A percentile compares a stretch with the other conserved stretches of the same genome.
phyloP scores from a whole-genome alignment of 2,113 vertebrate genomes.

The Rynchops niger region DNA sequence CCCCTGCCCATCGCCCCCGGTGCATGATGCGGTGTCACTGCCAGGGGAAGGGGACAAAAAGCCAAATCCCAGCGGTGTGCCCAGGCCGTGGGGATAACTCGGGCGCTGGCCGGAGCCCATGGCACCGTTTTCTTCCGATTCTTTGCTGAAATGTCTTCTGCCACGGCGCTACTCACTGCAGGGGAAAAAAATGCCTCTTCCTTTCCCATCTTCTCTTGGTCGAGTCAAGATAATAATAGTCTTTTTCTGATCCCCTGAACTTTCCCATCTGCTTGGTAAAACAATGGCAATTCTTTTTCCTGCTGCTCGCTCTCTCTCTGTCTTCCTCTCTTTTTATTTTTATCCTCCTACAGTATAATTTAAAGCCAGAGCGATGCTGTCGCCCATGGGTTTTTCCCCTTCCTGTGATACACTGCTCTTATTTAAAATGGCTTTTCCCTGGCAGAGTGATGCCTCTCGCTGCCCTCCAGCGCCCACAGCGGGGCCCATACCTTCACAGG shows the following conservation, averaged over 20 bases:
- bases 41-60: neutral
- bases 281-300: conserved; percentile 80
- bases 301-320: conserved; percentile 58
- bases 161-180: conserved; percentile 14
- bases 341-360: conserved; percentile 74
- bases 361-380: conserved; percentile 64
- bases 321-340: conserved; percentile 73
- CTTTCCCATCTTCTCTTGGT: conserved; percentile 70
- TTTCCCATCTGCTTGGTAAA: conserved; percentile 84
- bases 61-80: neutral
- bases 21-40: fast-evolving
- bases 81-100: neutral
- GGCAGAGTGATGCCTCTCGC: neutral
- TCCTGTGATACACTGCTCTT: conserved; percentile 61
- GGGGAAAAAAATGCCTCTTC: conserved; percentile 60
- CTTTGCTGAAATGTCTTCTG: conserved; percentile 41
- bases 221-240: conserved; percentile 80
- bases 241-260: conserved; percentile 83
- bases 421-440: conserved; percentile 70
- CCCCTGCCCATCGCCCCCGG: fast-evolving
- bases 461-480: neutral
- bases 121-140: neutral
- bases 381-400: conserved; percentile 64
- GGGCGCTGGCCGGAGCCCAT: neutral
- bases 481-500: neutral